Base-by-base conservation (phyloP, 2,888 invertebrate species). In the Epistrophella euchroma region DNA sequence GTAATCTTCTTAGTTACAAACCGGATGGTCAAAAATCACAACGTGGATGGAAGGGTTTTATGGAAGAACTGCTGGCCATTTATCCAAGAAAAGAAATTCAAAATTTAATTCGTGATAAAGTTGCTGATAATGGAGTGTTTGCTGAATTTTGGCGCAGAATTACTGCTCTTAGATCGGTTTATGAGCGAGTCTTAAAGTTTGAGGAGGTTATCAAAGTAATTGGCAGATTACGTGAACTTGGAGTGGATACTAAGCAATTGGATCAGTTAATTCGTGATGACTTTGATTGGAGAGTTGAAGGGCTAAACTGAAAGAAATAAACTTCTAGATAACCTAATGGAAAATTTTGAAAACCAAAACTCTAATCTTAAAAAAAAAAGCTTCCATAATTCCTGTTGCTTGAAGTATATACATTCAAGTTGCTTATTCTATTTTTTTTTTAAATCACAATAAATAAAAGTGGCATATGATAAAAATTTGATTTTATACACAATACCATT, bases 1-100 rank as follows among this genome's bases (percentile, higher is more conserved):
- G 55, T 17, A 60, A 84, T 4, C 75, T 90, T 25, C 22, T 90
- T 6, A 91, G 90, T 76, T 89, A 87, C 2, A 89, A 88, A 35
- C 90, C 90, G 4, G 89, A 88, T 56, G 88, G 89, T 88, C 88
- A 89, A 2, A 88, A 89, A 32, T 88, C 89, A 6, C 90, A 91
- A 0, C 88, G 82, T 4, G 92, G 92, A 28, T 91, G 90, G 90
- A 90, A 89, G 19, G 91, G 92, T 72, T 91, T 92, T 77, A 80
- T 92, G 13, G 89, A 86, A 50, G 91, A 92, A 47, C 88, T 90
- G 22, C 81, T 90, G 22, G 78, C 90, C 9, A 89, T 91, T 37
- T 89, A 88, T 15, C 92, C 92, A 0, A 81, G 76, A 0, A 88
- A 89, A 22, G 88, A 89, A 60, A 89, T 92, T 5, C 88, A 74